phyloP scores from a whole-genome alignment of 2,113 vertebrate species.

The Chlorodrepanis virens region DNA sequence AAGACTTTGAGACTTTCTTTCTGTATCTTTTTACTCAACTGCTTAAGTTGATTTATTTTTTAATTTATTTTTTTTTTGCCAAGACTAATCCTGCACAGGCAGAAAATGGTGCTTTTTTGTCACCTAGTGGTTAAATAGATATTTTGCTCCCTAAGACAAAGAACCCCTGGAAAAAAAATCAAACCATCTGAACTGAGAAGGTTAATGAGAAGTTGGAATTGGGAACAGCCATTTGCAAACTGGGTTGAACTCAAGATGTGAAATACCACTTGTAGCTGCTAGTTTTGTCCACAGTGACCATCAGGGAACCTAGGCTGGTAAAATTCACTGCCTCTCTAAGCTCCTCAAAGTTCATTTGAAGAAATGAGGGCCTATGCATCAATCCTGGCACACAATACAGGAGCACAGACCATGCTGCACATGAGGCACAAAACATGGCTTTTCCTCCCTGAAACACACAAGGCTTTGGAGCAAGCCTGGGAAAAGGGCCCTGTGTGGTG shows the following conservation, averaged over 20 bases:
- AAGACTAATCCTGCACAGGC: background rate
- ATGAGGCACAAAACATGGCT: background rate
- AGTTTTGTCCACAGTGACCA: background rate
- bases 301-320: background rate
- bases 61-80: background rate
- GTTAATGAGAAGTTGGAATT: background rate
- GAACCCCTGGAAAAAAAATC: background rate
- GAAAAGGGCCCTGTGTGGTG: background rate
- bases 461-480: background rate
- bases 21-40: background rate
- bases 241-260: background rate
- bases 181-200: background rate
- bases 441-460: background rate
- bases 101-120: background rate
- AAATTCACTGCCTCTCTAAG: background rate
- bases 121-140: background rate
- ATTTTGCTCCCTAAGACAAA: background rate
- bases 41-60: background rate
- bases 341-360: background rate
- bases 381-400: background rate
- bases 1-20: background rate
- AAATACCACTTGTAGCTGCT: background rate
- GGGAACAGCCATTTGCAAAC: background rate
- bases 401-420: accelerated
- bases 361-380: background rate